Percentiles rank a stretch among this genome's conserved stretches.
Evolutionary conservation across 2,888 invertebrate genomes (phyloP).

Genomic region (Amiota mariae): DNA sequence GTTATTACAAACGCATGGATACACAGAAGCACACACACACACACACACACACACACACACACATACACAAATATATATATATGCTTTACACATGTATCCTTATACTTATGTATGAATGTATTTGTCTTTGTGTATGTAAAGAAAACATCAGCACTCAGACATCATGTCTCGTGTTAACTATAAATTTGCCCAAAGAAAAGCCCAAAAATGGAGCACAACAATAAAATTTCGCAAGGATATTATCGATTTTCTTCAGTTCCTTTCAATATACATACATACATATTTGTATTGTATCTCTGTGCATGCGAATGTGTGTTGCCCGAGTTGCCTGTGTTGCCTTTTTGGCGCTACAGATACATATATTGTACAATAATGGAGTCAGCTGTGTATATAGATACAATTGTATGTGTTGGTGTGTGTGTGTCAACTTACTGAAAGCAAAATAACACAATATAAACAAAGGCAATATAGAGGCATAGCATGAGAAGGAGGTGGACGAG

Average conservation of each 20-base stretch:
- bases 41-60: background rate
- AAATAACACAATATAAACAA: background rate
- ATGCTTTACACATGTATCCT: background rate
- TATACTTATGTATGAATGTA: background rate
- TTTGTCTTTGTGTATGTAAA: background rate
- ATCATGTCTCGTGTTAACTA: conserved; percentile 13
- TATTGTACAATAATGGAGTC: background rate
- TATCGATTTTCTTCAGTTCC: conserved; percentile 31
- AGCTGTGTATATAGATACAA: background rate
- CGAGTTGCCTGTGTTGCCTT: background rate
- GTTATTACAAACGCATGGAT: background rate
- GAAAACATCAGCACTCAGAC: background rate
- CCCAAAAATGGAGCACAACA: conserved; percentile 21
- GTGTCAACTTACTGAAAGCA: background rate
- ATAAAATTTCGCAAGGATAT: conserved; percentile 30
- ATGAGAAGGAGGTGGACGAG: too few species aligned
- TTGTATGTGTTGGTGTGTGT: background rate
- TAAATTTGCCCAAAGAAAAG: conserved; percentile 23
- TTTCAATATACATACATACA: too few species aligned
- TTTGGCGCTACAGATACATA: background rate
- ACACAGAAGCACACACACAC: background rate
- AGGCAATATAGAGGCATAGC: too few species aligned
- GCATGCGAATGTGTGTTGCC: background rate
- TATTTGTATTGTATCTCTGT: too few species aligned
- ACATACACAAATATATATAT: background rate